These are phyloP conservation scores for Tinamus major DNA, from an alignment of 2,797 vertebrate genomes.

Conservation along the genomic window DNA sequence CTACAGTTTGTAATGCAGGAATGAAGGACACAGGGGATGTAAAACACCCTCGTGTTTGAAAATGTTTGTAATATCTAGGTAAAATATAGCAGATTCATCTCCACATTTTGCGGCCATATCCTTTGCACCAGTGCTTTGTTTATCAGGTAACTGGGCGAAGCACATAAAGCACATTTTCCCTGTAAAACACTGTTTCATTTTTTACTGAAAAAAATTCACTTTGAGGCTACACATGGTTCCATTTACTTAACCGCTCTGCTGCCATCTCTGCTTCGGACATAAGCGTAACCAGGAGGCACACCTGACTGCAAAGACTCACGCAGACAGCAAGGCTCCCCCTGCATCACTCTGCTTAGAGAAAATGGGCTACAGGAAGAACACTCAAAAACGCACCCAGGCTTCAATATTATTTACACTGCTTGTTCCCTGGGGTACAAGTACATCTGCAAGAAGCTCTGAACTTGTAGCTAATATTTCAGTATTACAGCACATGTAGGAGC, in stretches of 20 bases:
- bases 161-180: background rate
- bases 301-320: background rate
- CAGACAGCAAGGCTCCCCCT: background rate
- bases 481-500: background rate
- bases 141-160: background rate
- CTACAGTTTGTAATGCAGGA: slow-evolving; percentile 11
- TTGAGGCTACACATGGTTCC: background rate
- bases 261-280: background rate
- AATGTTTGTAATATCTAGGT: background rate
- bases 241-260: background rate
- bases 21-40: slow-evolving; percentile 35
- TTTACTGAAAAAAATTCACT: too few species aligned
- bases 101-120: background rate
- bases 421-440: background rate
- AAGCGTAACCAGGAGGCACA: background rate
- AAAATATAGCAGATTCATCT: slow-evolving; percentile 26
- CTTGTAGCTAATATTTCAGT: slow-evolving; percentile 24
- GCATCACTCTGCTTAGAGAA: slow-evolving; percentile 21
- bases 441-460: slow-evolving; percentile 31
- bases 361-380: slow-evolving; percentile 2
- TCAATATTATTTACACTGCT: slow-evolving; percentile 39
- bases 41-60: background rate
- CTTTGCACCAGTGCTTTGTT: background rate
- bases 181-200: background rate
- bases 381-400: background rate